These are phyloP conservation scores for Drosophila lowei DNA, from an alignment of 1,140 invertebrate species.

Conservation along the genomic window DNA sequence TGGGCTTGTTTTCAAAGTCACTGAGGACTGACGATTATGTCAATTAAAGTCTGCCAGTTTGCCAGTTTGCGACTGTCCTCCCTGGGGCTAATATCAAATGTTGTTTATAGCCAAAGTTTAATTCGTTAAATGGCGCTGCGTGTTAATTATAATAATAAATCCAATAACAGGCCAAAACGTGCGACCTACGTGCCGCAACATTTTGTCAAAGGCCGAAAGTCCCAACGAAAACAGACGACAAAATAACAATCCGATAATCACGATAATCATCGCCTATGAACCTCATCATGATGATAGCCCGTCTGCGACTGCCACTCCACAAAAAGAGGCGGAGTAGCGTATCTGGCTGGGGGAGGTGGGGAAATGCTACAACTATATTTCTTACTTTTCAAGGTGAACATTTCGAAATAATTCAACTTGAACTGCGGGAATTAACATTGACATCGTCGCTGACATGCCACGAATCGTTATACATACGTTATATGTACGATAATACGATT, in stretches of 20 bases:
- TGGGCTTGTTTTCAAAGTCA: constrained; percentile 38
- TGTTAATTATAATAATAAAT: constrained; percentile 77
- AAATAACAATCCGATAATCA: constrained; percentile 59
- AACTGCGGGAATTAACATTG: constrained; percentile 77
- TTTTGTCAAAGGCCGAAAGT: constrained; percentile 72
- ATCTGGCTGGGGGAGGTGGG: constrained; percentile 51
- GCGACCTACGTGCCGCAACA: constrained; percentile 74
- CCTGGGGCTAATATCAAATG: constrained; percentile 16
- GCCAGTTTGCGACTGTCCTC: constrained; percentile 4
- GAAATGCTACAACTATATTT: constrained; percentile 32
- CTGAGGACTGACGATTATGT: constrained; percentile 18
- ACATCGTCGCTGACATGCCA: constrained; percentile 66
- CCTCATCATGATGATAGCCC: constrained; percentile 46
- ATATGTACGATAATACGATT: neutral
- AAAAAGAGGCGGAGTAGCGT: constrained; percentile 61
- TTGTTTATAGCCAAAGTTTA: constrained; percentile 24
- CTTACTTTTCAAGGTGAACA: constrained; percentile 76
- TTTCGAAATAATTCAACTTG: constrained; percentile 80
- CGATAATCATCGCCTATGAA: constrained; percentile 44
- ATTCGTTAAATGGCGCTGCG: constrained; percentile 60
- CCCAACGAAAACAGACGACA: constrained; percentile 49
- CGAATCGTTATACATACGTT: constrained; percentile 11
- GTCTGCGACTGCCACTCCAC: constrained; percentile 7
- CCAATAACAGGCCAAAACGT: constrained; percentile 75
- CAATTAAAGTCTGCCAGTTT: constrained; percentile 32